Conservation (phyloP, 1,140 invertebrate genomes). For the Araneus ventricosus region DNA sequence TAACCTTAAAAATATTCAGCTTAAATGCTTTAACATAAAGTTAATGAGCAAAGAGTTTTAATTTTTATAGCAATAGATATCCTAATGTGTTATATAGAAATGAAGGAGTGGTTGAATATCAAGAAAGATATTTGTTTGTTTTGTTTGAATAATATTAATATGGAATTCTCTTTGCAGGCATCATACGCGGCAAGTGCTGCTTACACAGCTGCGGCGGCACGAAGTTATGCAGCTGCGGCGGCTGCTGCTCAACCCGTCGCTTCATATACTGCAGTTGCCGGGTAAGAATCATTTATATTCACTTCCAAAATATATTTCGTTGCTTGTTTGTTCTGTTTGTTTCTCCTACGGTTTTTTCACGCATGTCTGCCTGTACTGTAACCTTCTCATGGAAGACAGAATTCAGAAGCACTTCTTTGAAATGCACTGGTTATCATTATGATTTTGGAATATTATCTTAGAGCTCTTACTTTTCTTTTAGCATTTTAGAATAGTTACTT, state of each 20-base stretch:
- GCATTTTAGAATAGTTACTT: conserved; percentile 50
- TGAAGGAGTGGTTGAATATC: no score
- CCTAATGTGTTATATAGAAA: no score
- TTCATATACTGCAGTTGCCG: conserved; percentile 84
- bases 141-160: conserved; percentile 84
- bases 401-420: neutral
- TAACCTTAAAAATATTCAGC: no score
- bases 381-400: neutral
- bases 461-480: conserved; percentile 1
- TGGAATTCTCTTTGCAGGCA: conserved; percentile 78
- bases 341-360: neutral
- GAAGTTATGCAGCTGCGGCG: conserved; percentile 87
- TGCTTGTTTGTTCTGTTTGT: conserved; percentile 13
- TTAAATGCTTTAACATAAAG: no score
- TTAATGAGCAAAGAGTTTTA: no score
- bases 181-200: conserved; percentile 84
- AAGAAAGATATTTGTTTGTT: neutral
- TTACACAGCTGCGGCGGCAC: conserved; percentile 89
- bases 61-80: no score
- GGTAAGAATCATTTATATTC: conserved; percentile 80
- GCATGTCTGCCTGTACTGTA: conserved; percentile 6
- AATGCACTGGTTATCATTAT: conserved; percentile 22
- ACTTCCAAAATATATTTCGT: neutral
- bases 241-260: conserved; percentile 83
- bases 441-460: conserved; percentile 1